These are phyloP conservation scores for Leucoma salicis DNA, from an alignment of 2,888 invertebrate species.

Conservation along the genomic window DNA sequence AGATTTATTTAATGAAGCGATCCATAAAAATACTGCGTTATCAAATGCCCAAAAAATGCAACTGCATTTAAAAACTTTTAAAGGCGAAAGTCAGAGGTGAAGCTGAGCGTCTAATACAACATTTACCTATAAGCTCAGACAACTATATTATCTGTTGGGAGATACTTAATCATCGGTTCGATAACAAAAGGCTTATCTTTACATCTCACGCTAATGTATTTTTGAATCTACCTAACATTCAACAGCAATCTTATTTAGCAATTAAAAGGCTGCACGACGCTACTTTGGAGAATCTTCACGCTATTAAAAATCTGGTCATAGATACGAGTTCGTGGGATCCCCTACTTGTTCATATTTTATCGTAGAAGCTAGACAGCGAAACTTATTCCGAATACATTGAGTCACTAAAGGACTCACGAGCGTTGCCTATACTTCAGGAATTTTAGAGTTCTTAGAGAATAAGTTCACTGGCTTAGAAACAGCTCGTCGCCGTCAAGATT, in stretches of 20 bases:
- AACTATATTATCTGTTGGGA: constrained; percentile 24
- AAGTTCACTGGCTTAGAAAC: constrained; percentile 18
- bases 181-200: constrained; percentile 12
- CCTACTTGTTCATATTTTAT: constrained; percentile 16
- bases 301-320: no score
- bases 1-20: no score
- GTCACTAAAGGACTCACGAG: constrained; percentile 12
- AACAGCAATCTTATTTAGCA: no score
- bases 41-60: no score
- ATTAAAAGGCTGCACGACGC: no score
- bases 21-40: no score
- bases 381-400: constrained; percentile 19
- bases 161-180: constrained; percentile 23
- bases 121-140: constrained; percentile 11
- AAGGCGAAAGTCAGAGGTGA: no score
- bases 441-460: constrained; percentile 19
- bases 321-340: no score
- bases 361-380: constrained; percentile 21
- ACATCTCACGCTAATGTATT: constrained; percentile 14
- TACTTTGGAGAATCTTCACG: no score
- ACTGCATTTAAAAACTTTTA: no score
- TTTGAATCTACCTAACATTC: constrained; percentile 12
- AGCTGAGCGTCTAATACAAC: constrained; percentile 21
- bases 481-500: neutral
- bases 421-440: constrained; percentile 17